Percentiles rank a stretch among this genome's conserved stretches.
These are phyloP conservation scores for Dinomys branickii DNA, from an alignment of 2,113 vertebrate species.

Conservation along the genomic window DNA sequence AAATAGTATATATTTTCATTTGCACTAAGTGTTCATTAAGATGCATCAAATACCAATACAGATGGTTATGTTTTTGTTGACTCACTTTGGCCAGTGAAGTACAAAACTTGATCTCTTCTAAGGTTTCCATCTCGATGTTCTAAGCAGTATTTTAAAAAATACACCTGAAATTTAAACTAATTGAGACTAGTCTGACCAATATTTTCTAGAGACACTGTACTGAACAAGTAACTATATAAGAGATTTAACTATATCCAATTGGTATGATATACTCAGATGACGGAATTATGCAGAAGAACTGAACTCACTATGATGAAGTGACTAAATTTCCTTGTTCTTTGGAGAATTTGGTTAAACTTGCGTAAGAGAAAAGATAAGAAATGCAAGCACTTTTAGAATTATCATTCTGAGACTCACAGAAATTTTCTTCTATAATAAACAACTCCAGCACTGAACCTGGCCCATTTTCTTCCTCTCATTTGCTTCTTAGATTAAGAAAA, in stretches of 20 bases:
- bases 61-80: neutral
- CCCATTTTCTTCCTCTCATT: neutral
- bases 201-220: neutral
- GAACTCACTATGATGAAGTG: neutral
- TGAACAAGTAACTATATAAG: neutral
- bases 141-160: neutral
- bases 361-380: neutral
- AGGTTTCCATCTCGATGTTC: neutral
- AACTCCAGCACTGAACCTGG: neutral
- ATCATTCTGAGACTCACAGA: neutral
- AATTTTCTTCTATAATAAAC: constrained; percentile 7
- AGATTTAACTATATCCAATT: neutral
- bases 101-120: neutral
- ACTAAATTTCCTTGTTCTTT: neutral
- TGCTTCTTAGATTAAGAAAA: constrained; percentile 42
- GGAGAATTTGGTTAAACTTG: neutral
- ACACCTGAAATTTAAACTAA: neutral
- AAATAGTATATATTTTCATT: neutral
- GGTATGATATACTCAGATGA: neutral
- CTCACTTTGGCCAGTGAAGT: neutral
- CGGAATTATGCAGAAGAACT: neutral
- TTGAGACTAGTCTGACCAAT: neutral
- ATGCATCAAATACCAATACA: neutral
- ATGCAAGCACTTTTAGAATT: constrained; percentile 39
- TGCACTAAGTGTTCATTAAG: neutral